These are phyloP conservation scores for Athetis lepigone DNA, from an alignment of 2,888 invertebrate genomes.

Conservation along the genomic window DNA sequence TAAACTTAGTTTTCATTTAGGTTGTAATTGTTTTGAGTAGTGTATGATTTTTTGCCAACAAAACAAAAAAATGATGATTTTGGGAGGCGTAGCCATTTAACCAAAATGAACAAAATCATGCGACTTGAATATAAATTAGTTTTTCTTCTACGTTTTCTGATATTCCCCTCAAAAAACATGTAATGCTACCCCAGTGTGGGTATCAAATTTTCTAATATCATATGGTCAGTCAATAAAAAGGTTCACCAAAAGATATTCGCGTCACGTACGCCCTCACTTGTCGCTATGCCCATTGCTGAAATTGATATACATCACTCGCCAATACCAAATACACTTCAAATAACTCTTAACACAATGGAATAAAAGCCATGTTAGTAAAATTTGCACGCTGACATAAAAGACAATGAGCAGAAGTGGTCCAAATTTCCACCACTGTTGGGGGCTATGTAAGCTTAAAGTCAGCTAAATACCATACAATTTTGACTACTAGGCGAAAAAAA, in stretches of 20 bases:
- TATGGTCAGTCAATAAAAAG: conserved; percentile 87
- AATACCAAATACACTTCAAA: conserved; percentile 46
- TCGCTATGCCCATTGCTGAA: conserved; percentile 86
- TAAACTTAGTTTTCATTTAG: too few relatives aligned
- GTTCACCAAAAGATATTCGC: conserved; percentile 81
- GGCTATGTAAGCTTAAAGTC: too few relatives aligned
- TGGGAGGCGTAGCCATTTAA: neutral
- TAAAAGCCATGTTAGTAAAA: conserved; percentile 67
- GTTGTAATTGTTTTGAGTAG: conserved; percentile 27
- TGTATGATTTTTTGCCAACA: conserved; percentile 7
- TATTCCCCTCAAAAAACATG: conserved; percentile 35
- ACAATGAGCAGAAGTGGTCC: too few relatives aligned
- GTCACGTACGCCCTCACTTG: conserved; percentile 84
- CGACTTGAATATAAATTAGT: neutral
- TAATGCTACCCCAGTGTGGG: conserved; percentile 43
- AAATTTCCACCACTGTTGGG: too few relatives aligned
- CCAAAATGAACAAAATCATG: neutral
- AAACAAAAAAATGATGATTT: neutral
- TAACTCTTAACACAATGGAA: conserved; percentile 59
- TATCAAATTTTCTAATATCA: conserved; percentile 68
- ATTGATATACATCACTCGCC: conserved; percentile 86
- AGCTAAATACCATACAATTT: too few relatives aligned
- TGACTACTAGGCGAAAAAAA: too few relatives aligned
- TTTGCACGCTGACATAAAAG: conserved; percentile 28
- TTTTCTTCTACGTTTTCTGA: conserved; percentile 8